phyloP scores from a whole-genome alignment of 2,888 invertebrate species.

The Agrochola lota region DNA sequence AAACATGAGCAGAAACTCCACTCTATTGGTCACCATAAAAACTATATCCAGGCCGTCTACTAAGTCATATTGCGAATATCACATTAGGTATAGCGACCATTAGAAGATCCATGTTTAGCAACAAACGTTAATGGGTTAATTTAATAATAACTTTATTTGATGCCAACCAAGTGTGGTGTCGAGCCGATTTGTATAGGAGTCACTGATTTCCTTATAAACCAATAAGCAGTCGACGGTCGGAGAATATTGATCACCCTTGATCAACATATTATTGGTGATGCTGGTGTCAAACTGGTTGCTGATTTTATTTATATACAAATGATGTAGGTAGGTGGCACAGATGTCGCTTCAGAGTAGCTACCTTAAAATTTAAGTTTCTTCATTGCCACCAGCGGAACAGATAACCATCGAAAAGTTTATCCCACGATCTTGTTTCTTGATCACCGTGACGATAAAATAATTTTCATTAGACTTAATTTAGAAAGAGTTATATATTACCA shows the following conservation, averaged over 20 bases:
- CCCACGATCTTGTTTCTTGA: conserved; percentile 57
- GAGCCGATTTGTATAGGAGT: background rate
- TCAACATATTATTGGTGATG: background rate
- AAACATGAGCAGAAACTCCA: background rate
- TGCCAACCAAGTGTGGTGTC: background rate
- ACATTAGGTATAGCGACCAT: background rate
- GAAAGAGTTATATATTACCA: conserved; percentile 60
- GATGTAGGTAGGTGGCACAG: background rate
- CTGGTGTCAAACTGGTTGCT: background rate
- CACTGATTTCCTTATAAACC: background rate
- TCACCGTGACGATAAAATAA: conserved; percentile 67
- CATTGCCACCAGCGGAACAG: conserved; percentile 51
- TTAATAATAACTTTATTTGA: conserved; percentile 23
- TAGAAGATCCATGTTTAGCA: background rate
- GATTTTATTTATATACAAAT: background rate
- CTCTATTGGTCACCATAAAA: background rate
- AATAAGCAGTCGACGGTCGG: too few relatives aligned
- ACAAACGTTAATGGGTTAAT: background rate
- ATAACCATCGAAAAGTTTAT: conserved; percentile 57
- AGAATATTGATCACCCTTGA: background rate
- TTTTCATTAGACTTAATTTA: conserved; percentile 69
- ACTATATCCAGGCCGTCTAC: background rate
- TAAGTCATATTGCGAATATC: background rate
- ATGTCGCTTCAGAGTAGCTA: background rate
- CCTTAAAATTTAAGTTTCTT: background rate